Evolutionary conservation across 2,888 invertebrate genomes (phyloP).

Genomic region (Noctua fimbriata): DNA sequence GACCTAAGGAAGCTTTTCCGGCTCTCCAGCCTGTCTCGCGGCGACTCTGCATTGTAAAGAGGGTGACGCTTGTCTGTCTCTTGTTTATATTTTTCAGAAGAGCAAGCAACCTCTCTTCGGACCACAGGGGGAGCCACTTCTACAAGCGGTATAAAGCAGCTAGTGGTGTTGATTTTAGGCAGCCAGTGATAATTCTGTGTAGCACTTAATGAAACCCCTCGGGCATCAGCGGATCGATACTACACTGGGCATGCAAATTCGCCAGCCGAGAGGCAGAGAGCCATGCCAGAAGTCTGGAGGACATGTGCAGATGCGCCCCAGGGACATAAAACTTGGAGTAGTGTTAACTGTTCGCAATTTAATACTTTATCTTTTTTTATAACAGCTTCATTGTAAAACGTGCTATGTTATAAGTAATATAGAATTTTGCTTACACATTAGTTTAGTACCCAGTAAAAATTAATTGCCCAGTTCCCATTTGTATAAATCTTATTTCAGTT

Average conservation of each 20-base stretch:
- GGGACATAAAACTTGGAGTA: background rate
- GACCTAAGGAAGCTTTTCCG: too few species aligned
- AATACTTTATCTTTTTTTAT: background rate
- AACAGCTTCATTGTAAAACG: background rate
- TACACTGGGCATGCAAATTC: background rate
- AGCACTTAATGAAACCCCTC: too few species aligned
- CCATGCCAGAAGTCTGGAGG: background rate
- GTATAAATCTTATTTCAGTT: background rate
- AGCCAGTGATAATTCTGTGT: too few species aligned
- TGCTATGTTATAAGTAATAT: background rate
- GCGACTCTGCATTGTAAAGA: too few species aligned
- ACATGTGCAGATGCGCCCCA: background rate
- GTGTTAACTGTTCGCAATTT: background rate
- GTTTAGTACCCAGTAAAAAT: background rate
- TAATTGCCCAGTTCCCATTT: background rate
- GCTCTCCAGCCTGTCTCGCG: too few species aligned
- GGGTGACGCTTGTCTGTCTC: too few species aligned
- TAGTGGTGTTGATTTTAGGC: too few species aligned
- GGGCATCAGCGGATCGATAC: too few species aligned
- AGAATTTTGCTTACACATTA: background rate
- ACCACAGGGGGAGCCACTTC: too few species aligned
- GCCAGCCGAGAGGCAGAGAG: background rate
- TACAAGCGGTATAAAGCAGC: too few species aligned
- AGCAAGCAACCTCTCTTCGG: too few species aligned
- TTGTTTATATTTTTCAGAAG: too few species aligned